phyloP scores from a whole-genome alignment of 2,888 invertebrate species.

The Mimumesa dahlbomi region DNA sequence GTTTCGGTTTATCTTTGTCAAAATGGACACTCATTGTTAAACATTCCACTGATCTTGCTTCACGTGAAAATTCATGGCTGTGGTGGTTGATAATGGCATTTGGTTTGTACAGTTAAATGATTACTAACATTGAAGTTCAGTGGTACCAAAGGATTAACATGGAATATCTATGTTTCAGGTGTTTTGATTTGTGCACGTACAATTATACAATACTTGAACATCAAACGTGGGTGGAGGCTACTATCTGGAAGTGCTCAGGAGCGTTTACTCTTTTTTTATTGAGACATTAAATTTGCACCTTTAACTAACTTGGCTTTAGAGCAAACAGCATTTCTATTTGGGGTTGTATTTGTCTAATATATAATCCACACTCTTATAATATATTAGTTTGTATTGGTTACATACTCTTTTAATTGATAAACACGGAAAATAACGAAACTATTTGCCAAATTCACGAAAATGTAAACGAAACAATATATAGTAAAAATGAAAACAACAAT shows the following conservation, averaged over 20 bases:
- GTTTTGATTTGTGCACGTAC: conserved; percentile 93
- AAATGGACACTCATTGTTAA: conserved; percentile 98
- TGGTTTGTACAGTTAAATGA: conserved; percentile 81
- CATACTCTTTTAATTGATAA: conserved; percentile 53
- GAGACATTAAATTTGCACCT: conserved; percentile 67
- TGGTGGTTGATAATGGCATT: conserved; percentile 97
- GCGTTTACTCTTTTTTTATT: conserved; percentile 93
- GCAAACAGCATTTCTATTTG: conserved; percentile 74
- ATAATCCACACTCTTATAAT: conserved; percentile 58
- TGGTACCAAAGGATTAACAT: conserved; percentile 14
- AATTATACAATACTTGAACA: conserved; percentile 92
- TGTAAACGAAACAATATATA: conserved; percentile 26
- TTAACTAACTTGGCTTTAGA: conserved; percentile 68
- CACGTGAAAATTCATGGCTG: conserved; percentile 93
- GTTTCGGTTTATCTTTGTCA: conserved; percentile 94
- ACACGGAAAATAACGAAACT: conserved; percentile 23
- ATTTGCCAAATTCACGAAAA: conserved; percentile 56
- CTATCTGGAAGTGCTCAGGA: conserved; percentile 93
- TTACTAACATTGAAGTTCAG: not conserved
- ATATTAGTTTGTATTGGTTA: conserved; percentile 59
- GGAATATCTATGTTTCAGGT: conserved; percentile 81
- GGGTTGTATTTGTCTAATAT: conserved; percentile 71
- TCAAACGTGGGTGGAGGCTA: conserved; percentile 93
- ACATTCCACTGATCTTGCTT: conserved; percentile 92
- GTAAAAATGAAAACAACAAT: conserved; percentile 14